A percentile compares a stretch with the other conserved stretches of the same genome.
Evolutionary conservation across 2,888 invertebrate genomes (phyloP).

Genomic region (Petrolisthes cinctipes): DNA sequence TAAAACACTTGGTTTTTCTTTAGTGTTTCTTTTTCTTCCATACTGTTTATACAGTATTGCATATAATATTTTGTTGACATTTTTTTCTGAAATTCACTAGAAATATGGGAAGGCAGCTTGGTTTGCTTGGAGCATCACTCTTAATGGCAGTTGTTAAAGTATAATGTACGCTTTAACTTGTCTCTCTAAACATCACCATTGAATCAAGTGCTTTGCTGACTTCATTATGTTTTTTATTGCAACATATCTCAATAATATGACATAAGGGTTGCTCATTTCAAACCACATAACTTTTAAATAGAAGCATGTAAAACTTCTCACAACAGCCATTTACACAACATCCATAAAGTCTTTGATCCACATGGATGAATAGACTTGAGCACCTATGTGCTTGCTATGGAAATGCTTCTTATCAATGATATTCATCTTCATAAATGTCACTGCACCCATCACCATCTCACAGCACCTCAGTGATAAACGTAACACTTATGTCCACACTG

Average conservation of each 20-base stretch:
- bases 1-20: not conserved
- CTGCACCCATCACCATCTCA: slow-evolving; percentile 23
- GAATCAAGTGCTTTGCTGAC: slow-evolving; percentile 9
- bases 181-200: not conserved
- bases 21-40: not conserved
- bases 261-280: slow-evolving; percentile 29
- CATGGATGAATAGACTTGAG: slow-evolving; percentile 6
- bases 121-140: slow-evolving; percentile 52
- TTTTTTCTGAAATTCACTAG: slow-evolving; percentile 19
- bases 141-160: slow-evolving; percentile 19
- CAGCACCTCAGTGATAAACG: slow-evolving; percentile 36
- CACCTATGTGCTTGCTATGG: slow-evolving; percentile 15
- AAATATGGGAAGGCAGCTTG: slow-evolving; percentile 57
- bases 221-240: slow-evolving; percentile 46
- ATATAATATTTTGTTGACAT: not conserved
- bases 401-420: slow-evolving; percentile 6
- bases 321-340: slow-evolving; percentile 4
- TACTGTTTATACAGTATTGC: not conserved
- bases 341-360: not conserved
- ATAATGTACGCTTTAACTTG: not conserved
- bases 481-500: slow-evolving; percentile 53
- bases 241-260: slow-evolving; percentile 34
- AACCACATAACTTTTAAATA: not conserved
- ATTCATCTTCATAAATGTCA: not conserved
- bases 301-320: slow-evolving; percentile 6